Evolutionary conservation across 2,797 vertebrate genomes (phyloP).

Genomic region (Leucoraja ocellata): DNA sequence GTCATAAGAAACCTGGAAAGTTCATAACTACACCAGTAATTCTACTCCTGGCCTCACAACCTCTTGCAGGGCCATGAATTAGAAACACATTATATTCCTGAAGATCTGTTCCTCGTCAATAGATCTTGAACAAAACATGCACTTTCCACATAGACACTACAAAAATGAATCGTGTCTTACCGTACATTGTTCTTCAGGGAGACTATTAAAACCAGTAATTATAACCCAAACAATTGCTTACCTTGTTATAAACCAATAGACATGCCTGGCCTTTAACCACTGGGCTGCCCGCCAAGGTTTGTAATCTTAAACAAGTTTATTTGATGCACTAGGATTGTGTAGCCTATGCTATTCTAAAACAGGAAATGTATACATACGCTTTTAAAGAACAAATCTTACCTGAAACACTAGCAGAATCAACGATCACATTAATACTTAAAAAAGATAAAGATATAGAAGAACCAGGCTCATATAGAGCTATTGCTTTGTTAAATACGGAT

Average conservation of each 20-base stretch:
- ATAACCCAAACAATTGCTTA: not conserved
- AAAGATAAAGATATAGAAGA: too few species aligned
- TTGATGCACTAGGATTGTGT: not conserved
- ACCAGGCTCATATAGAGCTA: too few species aligned
- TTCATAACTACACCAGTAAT: too few species aligned
- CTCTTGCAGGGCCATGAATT: not conserved
- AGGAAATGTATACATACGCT: too few species aligned
- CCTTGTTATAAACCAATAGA: not conserved
- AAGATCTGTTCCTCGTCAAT: constrained; percentile 33
- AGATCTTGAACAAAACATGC: not conserved
- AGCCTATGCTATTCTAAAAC: not conserved
- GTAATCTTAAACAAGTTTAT: not conserved
- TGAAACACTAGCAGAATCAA: too few species aligned
- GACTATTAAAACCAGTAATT: not conserved
- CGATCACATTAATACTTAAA: too few species aligned
- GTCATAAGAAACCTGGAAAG: constrained; percentile 36
- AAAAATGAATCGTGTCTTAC: not conserved
- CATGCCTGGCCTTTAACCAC: not conserved
- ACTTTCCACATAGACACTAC: not conserved
- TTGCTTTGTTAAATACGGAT: too few species aligned
- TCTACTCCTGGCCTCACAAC: not conserved
- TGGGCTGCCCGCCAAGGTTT: not conserved
- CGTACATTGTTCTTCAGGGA: not conserved
- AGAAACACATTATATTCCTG: not conserved
- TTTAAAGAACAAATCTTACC: too few species aligned